Base-by-base conservation (phyloP, 2,113 vertebrate genomes). In the Ameiurus melas region DNA sequence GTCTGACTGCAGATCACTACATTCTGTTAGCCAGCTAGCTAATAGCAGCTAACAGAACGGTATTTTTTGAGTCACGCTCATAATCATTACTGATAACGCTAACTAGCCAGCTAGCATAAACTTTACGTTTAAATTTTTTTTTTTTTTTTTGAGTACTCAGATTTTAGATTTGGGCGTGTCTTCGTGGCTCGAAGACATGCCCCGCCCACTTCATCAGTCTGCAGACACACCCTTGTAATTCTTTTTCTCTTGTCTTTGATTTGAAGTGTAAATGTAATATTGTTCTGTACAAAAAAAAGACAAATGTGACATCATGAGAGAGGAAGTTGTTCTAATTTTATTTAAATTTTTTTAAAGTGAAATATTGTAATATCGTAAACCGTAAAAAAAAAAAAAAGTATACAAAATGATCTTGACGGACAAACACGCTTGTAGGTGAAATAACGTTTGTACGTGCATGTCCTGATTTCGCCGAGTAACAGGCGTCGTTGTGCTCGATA, bases 291-390 rank as follows among this genome's bases (percentile, higher is more conserved):
- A 58, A 83, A 81, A 51, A 51, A n/a, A 39, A 73, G 36, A 77
- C 39, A 77, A 80, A 80, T 30, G n/a, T 78, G 22, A 78, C 73
- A 47, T 78, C 75, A 78, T 25, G 47, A 80, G 55, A 80, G 4
- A 80, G 16, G 4, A 80, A 80, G 2, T 19, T 55, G 14, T 57
- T 30, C 77, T 20, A 19, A 80, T 80, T 55, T 27, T 43, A 27
- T 25, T 36, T 36, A 36, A 36, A n/a, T 79, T 55, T 78, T n/a
- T 43, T 51, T 27, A 30, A 79, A 79, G 27, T n/a, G 25, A 47
- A 47, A 77, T 51, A 77, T 27, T 77, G 43, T 16, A 78, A 51
- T 78, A 78, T 51, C n/a, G 47, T 33, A 80, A 57, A 80, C 77
- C 27, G 16, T 53, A 25, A 12, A 43, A 43, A 75, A 70, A 70